phyloP scores from a whole-genome alignment of 2,113 vertebrate species.

The Hippoglossus stenolepis region DNA sequence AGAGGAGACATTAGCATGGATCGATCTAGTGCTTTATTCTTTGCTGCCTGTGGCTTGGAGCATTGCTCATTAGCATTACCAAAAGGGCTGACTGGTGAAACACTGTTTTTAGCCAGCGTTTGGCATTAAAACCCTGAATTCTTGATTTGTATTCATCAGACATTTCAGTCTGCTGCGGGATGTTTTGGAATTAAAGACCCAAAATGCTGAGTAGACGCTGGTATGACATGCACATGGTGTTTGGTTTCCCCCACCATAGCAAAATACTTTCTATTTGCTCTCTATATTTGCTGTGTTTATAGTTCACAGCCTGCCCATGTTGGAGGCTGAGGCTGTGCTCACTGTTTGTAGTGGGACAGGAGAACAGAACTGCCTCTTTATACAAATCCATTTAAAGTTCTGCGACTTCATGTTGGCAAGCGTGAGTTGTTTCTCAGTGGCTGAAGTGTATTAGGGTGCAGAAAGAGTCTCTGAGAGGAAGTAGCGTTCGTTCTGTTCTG shows the following conservation, averaged over 20 bases:
- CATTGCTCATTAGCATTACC: constrained; percentile 1
- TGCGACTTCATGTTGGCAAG: constrained; percentile 37
- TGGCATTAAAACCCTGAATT: constrained; percentile 12
- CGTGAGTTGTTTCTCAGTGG: constrained; percentile 33
- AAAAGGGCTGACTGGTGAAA: constrained; percentile 24
- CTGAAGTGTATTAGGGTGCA: constrained; percentile 51
- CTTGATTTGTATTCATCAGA: background rate
- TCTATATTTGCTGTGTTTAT: constrained; percentile 1
- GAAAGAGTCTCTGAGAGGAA: constrained; percentile 39
- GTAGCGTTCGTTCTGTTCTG: constrained; percentile 18
- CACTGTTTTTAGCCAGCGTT: background rate
- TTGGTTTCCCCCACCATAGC: background rate
- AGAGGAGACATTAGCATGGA: constrained; percentile 30
- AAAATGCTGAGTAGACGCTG: background rate
- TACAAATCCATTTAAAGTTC: constrained; percentile 43
- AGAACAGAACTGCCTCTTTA: constrained; percentile 39
- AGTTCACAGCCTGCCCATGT: constrained; percentile 15
- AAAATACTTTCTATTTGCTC: background rate
- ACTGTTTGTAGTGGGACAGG: constrained; percentile 38
- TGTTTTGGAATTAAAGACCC: background rate
- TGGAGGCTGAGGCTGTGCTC: constrained; percentile 8
- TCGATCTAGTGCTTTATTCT: constrained; percentile 1
- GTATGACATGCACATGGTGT: background rate
- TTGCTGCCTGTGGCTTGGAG: constrained; percentile 30
- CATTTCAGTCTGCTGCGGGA: background rate